Percentiles rank a stretch among this genome's conserved stretches.
Conservation (phyloP, 1,140 invertebrate genomes). For the Caligus rogercresseyi region DNA sequence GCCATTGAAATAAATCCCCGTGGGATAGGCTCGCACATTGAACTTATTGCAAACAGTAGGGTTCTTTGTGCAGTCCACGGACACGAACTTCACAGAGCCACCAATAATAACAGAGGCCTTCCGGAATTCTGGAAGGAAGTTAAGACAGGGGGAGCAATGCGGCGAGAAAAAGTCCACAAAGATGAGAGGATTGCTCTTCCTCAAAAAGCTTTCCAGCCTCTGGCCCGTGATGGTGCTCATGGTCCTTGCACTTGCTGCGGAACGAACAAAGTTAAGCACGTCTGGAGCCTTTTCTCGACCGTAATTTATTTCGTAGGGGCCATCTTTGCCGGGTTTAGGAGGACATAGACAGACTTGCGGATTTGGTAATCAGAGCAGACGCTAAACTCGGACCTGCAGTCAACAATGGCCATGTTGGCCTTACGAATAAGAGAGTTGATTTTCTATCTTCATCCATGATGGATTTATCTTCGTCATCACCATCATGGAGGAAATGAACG, state of each 20-base stretch:
- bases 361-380: conserved; percentile 29
- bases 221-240: conserved; percentile 42
- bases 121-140: conserved; percentile 48
- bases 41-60: conserved; percentile 37
- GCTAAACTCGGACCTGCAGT: neutral
- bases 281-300: conserved; percentile 44
- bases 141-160: conserved; percentile 64
- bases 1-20: conserved; percentile 48
- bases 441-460: neutral
- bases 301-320: conserved; percentile 50
- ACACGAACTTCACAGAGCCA: conserved; percentile 43
- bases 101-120: conserved; percentile 29
- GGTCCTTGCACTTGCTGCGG: conserved; percentile 41
- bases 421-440: neutral
- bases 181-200: conserved; percentile 27
- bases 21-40: conserved; percentile 51
- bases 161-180: conserved; percentile 63
- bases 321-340: conserved; percentile 40
- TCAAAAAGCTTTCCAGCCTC: conserved; percentile 32
- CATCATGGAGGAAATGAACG: conserved; percentile 32
- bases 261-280: conserved; percentile 45
- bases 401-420: neutral
- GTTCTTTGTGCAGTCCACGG: conserved; percentile 41
- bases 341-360: conserved; percentile 43
- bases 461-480: conserved; percentile 27